Percentiles rank a stretch among this genome's conserved stretches.
Conservation (phyloP, 2,888 invertebrate genomes). For the Lutraria lutraria region DNA sequence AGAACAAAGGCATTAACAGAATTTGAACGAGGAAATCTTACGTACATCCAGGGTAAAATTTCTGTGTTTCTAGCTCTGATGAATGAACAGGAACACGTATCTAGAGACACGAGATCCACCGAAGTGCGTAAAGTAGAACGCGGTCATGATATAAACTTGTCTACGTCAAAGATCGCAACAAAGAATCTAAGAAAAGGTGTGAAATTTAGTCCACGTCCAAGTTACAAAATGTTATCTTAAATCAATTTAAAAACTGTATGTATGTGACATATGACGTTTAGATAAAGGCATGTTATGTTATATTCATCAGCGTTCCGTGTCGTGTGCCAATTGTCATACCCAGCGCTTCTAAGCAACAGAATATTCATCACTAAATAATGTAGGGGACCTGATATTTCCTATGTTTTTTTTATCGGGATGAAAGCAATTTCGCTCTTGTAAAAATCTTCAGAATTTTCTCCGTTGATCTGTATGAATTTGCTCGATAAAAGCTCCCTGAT, state of each 20-base stretch:
- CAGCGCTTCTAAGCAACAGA: too few species aligned
- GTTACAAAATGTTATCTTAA: background rate
- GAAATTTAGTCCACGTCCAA: constrained; percentile 20
- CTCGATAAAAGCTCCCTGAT: too few species aligned
- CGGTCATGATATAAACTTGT: background rate
- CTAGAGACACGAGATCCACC: constrained; percentile 59
- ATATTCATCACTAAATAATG: too few species aligned
- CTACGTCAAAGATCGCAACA: background rate
- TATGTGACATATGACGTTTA: too few species aligned
- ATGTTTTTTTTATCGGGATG: too few species aligned
- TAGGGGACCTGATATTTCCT: too few species aligned
- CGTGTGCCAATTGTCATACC: too few species aligned
- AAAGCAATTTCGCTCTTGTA: too few species aligned
- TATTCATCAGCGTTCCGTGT: too few species aligned
- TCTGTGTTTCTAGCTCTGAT: constrained; percentile 66
- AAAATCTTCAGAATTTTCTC: too few species aligned
- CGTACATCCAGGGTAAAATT: constrained; percentile 67
- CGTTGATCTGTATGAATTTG: too few species aligned
- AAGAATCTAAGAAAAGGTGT: constrained; percentile 28
- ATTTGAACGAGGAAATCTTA: constrained; percentile 59
- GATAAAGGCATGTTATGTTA: too few species aligned
- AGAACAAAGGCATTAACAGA: constrained; percentile 48
- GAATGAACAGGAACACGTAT: constrained; percentile 52
- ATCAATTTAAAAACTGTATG: background rate
- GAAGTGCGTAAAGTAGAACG: constrained; percentile 61